Base-by-base conservation (phyloP, 2,888 invertebrate genomes). In the Mythimna lalbum region DNA sequence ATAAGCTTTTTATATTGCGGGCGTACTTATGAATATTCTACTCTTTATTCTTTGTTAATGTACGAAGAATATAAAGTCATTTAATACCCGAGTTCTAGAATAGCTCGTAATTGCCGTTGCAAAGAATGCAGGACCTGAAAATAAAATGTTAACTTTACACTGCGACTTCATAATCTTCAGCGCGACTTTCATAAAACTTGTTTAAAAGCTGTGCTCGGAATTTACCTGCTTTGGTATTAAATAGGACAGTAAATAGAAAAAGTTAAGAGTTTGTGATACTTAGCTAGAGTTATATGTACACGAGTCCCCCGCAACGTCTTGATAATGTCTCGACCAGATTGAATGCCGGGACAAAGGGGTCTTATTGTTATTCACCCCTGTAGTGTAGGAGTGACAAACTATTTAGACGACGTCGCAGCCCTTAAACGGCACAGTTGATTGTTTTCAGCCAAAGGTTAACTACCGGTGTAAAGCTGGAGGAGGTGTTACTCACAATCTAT, bases 301-400 rank as follows among this genome's bases (percentile, higher is more conserved):
- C 14, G 86, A 86, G 86, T 87, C 87, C 86, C 90, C 87, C 90
- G 6, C 61, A 89, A 90, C 90, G 92, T 91, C 93, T 93, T 93
- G 92, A 92, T 92, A 88, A 87, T 90, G 92, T 94, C 93, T 92
- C 87, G 83, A 87, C 87, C 94, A 93, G 94, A 95, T 94, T 94
- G 95, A 94, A 94, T 93, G 92, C 90, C 89, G 90, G 91, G 91
- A 94, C 93, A 93, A 93, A 91, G 93, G 94, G 93, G 89, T 90
- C 93, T 93, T 94, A 95, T 95, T 95, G 93, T 95, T 95, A 95
- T 95, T 93, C 95, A 95, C 94, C 95, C 95, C 91, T 89, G 89
- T 87, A 88, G 89, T 88, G 84, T 83, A 85, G 86, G 83, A 86
- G 88, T 91, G 92, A 94, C 94, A 92, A 92, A 92, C 93, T 92